Evolutionary conservation across 2,113 vertebrate species (phyloP), one percentile per base, ranked within the genome.

Genomic region (Morone chrysops): DNA sequence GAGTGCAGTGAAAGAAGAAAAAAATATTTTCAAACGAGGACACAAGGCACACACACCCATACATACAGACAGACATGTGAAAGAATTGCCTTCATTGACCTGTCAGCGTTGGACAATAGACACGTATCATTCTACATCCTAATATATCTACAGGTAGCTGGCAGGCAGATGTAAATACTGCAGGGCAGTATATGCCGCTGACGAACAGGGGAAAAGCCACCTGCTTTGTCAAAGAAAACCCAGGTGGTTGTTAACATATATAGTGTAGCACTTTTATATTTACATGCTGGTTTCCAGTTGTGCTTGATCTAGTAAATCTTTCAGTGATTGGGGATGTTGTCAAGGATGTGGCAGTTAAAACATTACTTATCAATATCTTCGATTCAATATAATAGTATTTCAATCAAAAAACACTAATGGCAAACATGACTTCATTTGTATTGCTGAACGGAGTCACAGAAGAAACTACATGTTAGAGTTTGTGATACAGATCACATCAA

Each of bases 11-110:
- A 53, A 57, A 36, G 77, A 71, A 16, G 69, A 56, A 45, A 77
- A 25, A 63, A 36, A 70, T 78, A 68, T 74, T 65, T 72, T 75
- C 41, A 57, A 56, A 71, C 50, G 16, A 83, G 10, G 13, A 53
- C 25, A 70, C 25, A 45, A 41, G 11, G 16, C 40, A 68, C 47
- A 69, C n/a, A 57, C 62, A 81, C n/a, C 50, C 43, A 1, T 2
- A 31, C 65, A 60, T 18, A 8, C 17, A 61, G 25, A 25, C 25
- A 68, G 25, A 25, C 25, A 68, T 41, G 51, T 14, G 36, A 45
- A 67, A 43, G 8, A 53, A 25, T 48, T 2, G 48, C 54, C 43
- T 25, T 40, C n/a, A 45, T 13, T 4, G 13, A 50, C 56, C 16
- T 77, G 61, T 51, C 68, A 59, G 48, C 41, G 25, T 73, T 50